Percentiles rank a stretch among this genome's conserved stretches.
Conservation (phyloP, 2,888 invertebrate genomes). For the Azorinus chamasolen region DNA sequence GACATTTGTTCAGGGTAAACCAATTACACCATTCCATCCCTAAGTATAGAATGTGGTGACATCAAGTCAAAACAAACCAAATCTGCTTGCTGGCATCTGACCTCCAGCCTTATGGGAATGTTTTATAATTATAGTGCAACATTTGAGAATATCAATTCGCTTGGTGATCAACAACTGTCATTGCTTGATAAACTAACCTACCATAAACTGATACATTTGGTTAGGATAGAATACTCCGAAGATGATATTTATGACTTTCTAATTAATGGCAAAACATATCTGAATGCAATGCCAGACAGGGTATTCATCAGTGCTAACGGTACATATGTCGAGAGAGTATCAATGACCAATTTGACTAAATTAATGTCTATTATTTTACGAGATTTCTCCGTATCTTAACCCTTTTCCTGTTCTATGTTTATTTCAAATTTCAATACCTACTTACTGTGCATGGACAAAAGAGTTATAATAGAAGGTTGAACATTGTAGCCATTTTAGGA, state of each 20-base stretch:
- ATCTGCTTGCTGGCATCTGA: slow-evolving; percentile 69
- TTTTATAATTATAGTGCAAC: slow-evolving; percentile 65
- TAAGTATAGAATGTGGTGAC: too few relatives aligned
- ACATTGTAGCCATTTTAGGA: too few relatives aligned
- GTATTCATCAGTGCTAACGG: slow-evolving; percentile 64
- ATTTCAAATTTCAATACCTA: too few relatives aligned
- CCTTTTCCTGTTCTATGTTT: too few relatives aligned
- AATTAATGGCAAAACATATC: slow-evolving; percentile 63
- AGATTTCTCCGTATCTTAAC: too few relatives aligned
- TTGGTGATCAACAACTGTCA: slow-evolving; percentile 73
- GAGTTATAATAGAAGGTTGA: too few relatives aligned
- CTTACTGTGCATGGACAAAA: too few relatives aligned
- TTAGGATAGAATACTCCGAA: slow-evolving; percentile 43
- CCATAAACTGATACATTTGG: slow-evolving; percentile 68
- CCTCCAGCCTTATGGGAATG: slow-evolving; percentile 67
- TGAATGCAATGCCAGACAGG: slow-evolving; percentile 58
- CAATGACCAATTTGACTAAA: slow-evolving; percentile 1
- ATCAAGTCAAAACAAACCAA: too few relatives aligned
- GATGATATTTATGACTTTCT: slow-evolving; percentile 65
- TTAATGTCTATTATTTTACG: background rate
- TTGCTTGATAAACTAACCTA: slow-evolving; percentile 63
- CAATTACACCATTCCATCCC: slow-evolving; percentile 42
- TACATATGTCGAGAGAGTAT: slow-evolving; percentile 24
- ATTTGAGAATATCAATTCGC: slow-evolving; percentile 66
- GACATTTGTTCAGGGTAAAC: slow-evolving; percentile 55